phyloP scores from a whole-genome alignment of 1,140 invertebrate species.

The Caerostris darwini region DNA sequence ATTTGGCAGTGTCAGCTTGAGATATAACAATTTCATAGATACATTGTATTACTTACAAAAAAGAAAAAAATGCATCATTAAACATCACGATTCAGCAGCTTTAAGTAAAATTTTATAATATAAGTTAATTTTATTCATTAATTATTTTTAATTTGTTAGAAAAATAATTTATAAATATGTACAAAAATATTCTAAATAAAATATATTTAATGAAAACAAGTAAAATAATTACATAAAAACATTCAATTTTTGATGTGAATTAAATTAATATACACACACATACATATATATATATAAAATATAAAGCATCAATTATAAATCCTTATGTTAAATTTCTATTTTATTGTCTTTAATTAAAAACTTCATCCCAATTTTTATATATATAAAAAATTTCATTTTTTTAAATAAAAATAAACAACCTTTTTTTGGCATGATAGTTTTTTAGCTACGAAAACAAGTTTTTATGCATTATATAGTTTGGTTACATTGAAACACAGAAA shows the following conservation, averaged over 20 bases:
- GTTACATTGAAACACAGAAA: too few species aligned
- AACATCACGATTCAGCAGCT: background rate
- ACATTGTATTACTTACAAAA: conserved; percentile 8
- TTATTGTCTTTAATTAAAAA: too few species aligned
- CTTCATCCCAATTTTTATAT: too few species aligned
- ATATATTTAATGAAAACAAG: conserved; percentile 20
- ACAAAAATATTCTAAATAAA: conserved; percentile 61
- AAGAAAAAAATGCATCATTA: background rate
- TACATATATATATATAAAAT: background rate
- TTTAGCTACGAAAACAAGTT: too few species aligned
- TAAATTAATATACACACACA: background rate
- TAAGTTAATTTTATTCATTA: background rate
- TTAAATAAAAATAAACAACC: too few species aligned
- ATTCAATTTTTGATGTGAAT: background rate
- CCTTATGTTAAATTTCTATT: background rate
- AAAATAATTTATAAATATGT: conserved; percentile 75
- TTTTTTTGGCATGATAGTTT: too few species aligned
- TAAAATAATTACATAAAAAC: background rate
- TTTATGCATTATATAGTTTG: too few species aligned
- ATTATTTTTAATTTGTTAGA: conserved; percentile 9
- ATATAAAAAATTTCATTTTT: too few species aligned
- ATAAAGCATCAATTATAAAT: background rate
- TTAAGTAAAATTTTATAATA: conserved; percentile 17
- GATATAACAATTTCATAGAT: conserved; percentile 39
- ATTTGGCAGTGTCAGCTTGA: conserved; percentile 73